Base-by-base conservation (phyloP, 2,888 invertebrate species). In the Lasioglossum pauxillum region DNA sequence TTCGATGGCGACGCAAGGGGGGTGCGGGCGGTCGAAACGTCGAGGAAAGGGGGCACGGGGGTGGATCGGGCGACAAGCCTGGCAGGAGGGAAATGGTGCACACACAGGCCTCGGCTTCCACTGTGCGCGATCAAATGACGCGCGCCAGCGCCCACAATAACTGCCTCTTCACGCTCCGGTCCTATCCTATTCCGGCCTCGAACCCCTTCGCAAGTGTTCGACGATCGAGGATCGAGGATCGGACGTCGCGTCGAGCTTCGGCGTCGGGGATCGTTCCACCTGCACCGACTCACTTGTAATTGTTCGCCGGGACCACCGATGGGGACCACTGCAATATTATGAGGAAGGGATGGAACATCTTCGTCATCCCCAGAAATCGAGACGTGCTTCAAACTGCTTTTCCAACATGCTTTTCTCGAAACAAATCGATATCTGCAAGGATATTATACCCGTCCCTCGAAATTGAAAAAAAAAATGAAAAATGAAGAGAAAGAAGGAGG, bases 121-220 rank as follows among this genome's bases (percentile, higher is more conserved):
- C 90, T 91, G 86, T 89, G 91, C 91, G 89, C 91, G 93, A 95
- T 95, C 93, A 94, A 95, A 95, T 95, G 95, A 95, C 92, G 93
- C 94, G 95, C 95, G 93, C 93, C 93, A 93, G 90, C 94, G 95
- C 93, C 91, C 94, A 94, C 95, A 95, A 95, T 95, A 95, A 95
- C 95, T 91, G 90, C 91, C 92, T 93, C 92, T 91, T 91, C 92
- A 86, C 90, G 90, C 90, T 91, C 89, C 91, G 88, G 84, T 87
- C 90, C 90, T 89, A 92, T 93, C 90, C 92, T 82, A 91, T 91
- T 90, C 91, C 90, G 71, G 67, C 27, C 72, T 44, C 46, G 35
- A 69, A 75, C 85, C 79, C 79, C 57, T 64, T 35, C 46, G 35
- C 35, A 38, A 57, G 77, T 60, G 75, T 69, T 75, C 75, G 64